Evolutionary conservation across 1,140 invertebrate species (phyloP), one percentile per base, ranked within the genome.

Genomic region (Lutraria rhynchaena): DNA sequence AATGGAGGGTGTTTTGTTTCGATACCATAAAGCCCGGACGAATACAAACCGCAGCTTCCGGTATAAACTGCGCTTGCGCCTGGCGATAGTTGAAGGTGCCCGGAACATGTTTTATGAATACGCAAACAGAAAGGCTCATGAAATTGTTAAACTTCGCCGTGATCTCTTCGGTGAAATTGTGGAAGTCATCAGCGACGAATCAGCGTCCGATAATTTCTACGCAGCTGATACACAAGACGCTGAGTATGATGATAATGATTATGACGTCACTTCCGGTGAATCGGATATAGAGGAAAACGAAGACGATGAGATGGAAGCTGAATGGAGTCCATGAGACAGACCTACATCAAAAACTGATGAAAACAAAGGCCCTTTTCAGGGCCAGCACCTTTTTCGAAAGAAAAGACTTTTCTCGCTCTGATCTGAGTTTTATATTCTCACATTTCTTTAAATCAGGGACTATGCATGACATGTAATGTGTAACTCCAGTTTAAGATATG

Each of bases 61-160:
- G 53, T 90, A 90, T 57, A 88, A 84, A 35, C 69, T 89, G 3
- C 81, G 89, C 17, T 85, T 90, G 27, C 84, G 87, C 2, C 76
- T 90, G 80, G 89, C 89, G 17, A 84, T 88, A 1, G 81, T 88
- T 0, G 88, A 90, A 70, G 89, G 89, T 4, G 81, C 89, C 35
- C 60, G 89, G 29, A 89, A 90, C 77, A 88, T 89, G 82, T 90
- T 87, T 61, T 89, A 88, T 55, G 88, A 90, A 83, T 90, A 89
- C 65, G 88, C 89, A 51, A 83, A 86, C 61, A 77, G 84, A 65
- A 87, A 88, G 75, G 89, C 89, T 9, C 82, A 87, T 65, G 83
- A 85, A 46, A 84, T 90, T 19, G 87, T 87, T 9, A 78, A 86
- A 51, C 58, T 90, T 24, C 85, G 87, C 31, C 81, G 81, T 44